phyloP scores from a whole-genome alignment of 2,113 vertebrate species.

The Zosterops japonicus region DNA sequence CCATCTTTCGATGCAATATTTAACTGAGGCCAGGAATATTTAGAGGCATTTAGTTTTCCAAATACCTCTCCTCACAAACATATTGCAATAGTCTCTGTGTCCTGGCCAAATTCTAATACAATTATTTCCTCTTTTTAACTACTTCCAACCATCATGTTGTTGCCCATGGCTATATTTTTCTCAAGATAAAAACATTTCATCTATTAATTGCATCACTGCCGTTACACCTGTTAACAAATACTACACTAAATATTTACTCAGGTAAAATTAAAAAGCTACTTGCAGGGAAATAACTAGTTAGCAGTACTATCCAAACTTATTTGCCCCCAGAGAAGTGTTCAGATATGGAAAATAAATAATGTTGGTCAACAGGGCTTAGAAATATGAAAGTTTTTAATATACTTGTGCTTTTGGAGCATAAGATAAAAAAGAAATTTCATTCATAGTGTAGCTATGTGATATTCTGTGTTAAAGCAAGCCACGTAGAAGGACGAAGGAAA shows the following conservation, averaged over 20 bases:
- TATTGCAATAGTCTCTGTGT: neutral
- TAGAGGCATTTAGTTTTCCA: slow-evolving; percentile 1
- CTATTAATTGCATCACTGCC: neutral
- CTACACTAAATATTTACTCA: neutral
- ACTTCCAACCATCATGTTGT: neutral
- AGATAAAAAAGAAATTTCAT: neutral
- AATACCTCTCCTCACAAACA: neutral
- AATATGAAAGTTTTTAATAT: neutral
- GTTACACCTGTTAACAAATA: neutral
- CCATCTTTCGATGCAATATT: neutral
- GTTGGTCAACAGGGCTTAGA: neutral
- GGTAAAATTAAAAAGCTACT: neutral
- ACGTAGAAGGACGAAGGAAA: neutral
- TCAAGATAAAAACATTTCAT: neutral
- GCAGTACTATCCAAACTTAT: neutral
- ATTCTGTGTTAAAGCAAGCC: neutral
- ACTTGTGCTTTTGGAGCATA: neutral
- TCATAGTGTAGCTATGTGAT: neutral
- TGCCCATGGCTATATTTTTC: neutral
- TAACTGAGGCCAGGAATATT: slow-evolving; percentile 2
- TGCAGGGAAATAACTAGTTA: neutral
- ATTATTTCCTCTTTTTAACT: neutral
- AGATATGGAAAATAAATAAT: neutral
- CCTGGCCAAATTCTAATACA: neutral
- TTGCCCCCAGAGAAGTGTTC: neutral